Base-by-base conservation (phyloP, 2,113 vertebrate species). In the Excalfactoria chinensis region DNA sequence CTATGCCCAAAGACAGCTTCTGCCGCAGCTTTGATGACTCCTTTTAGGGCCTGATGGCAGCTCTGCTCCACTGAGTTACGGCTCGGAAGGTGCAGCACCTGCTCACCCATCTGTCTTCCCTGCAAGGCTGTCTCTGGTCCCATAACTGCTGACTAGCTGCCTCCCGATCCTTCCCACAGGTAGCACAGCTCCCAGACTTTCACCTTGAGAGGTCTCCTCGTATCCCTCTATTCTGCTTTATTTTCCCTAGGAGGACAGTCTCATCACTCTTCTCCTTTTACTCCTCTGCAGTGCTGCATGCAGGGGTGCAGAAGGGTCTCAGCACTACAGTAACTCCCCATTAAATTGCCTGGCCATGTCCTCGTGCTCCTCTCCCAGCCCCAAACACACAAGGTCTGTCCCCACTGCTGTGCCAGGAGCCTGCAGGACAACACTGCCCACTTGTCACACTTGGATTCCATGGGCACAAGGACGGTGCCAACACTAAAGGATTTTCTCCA, bases 71-170 rank as follows among this genome's bases (percentile, higher is more conserved):
- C 92, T 85, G 93, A 91, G 90, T 77, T 93, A 23, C 85, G 83
- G 88, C 86, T 93, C 1, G 2, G 44, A 20, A 94, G 95, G 92
- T 80, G 2, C 83, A 80, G 90, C 95, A 95, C 95, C 96, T 96
- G 93, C 95, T 96, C 26, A 1, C 90, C 95, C 95, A 95, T 95
- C 95, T 96, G 95, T 75, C 92, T 80, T 68, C 79, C 94, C 88
- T 28, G 67, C 35, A 0, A 81, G 84, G 75, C 68, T 88, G 86
- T 30, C 66, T 77, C 90, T 7, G 11, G 84, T 56, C 86, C 63
- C 17, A 0, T 41, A 84, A 55, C 1, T 84, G 90, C 92, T 86
- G 86, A 72, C 92, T 90, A 92, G 6, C 70, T 91, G 49, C 59
- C 60, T 93, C 41, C 88, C 84, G 46, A 49, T 23, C 34, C 56